Conservation (phyloP, 2,113 vertebrate species). For the Lynx canadensis region DNA sequence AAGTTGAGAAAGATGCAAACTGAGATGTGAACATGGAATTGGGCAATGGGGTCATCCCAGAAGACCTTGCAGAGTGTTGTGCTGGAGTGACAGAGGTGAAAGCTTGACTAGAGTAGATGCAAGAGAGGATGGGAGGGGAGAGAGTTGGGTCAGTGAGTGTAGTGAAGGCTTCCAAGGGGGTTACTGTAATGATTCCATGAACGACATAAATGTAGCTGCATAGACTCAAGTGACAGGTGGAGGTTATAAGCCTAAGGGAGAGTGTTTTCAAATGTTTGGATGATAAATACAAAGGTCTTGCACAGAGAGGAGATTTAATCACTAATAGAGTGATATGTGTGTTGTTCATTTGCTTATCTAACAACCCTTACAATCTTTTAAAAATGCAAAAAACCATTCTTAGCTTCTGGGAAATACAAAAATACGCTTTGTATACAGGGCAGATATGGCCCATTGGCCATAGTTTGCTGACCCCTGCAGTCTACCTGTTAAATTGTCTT, state of each 20-base stretch:
- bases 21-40: fast-evolving
- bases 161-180: neutral
- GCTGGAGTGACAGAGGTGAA: neutral
- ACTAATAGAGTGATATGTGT: neutral
- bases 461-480: neutral
- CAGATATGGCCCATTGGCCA: fast-evolving
- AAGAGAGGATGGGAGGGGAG: neutral
- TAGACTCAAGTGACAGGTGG: neutral
- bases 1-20: neutral
- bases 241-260: neutral
- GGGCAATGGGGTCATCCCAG: neutral
- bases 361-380: neutral
- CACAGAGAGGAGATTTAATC: neutral
- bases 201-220: neutral
- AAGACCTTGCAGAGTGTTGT: neutral
- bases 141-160: neutral
- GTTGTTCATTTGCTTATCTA: neutral
- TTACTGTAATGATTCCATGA: neutral
- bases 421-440: neutral
- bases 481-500: neutral
- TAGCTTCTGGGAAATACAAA: neutral
- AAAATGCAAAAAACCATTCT: neutral
- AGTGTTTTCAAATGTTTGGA: neutral
- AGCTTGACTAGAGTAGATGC: neutral
- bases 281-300: neutral